These are phyloP conservation scores for Drosophila niveifrons DNA, from an alignment of 2,888 invertebrate species.

Conservation along the genomic window DNA sequence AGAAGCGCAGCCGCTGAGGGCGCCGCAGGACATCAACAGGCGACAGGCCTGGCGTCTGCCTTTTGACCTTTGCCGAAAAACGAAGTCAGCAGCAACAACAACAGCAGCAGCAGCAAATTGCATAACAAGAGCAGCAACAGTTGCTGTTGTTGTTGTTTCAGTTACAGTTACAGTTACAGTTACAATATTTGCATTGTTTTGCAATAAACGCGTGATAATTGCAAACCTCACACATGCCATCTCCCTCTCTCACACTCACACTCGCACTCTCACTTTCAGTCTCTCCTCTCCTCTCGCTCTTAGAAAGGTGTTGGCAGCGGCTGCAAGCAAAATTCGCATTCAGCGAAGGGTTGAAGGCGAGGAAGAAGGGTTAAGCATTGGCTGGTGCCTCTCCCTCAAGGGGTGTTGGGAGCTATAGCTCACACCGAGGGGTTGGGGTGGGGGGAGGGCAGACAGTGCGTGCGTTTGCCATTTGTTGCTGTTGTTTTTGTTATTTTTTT, in stretches of 20 bases:
- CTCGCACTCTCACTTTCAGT: slow-evolving; percentile 18
- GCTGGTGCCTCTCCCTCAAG: background rate
- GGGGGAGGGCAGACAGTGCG: slow-evolving; percentile 43
- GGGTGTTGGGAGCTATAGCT: background rate
- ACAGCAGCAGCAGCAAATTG: slow-evolving; percentile 36
- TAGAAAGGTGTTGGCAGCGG: slow-evolving; percentile 46
- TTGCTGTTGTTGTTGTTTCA: slow-evolving; percentile 30
- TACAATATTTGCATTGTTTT: slow-evolving; percentile 77
- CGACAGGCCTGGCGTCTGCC: slow-evolving; percentile 24
- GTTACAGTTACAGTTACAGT: slow-evolving; percentile 38
- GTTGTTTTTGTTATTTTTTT: slow-evolving; percentile 19
- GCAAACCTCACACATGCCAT: slow-evolving; percentile 50
- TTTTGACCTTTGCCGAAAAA: slow-evolving; percentile 67
- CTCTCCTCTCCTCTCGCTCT: slow-evolving; percentile 5
- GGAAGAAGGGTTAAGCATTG: slow-evolving; percentile 48
- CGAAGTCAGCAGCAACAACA: slow-evolving; percentile 21
- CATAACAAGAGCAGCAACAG: slow-evolving; percentile 43
- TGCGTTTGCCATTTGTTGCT: slow-evolving; percentile 58
- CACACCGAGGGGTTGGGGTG: background rate
- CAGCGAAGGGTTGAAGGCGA: slow-evolving; percentile 1
- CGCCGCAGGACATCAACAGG: slow-evolving; percentile 59
- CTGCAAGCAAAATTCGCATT: background rate
- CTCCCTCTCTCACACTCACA: slow-evolving; percentile 20
- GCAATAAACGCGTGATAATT: slow-evolving; percentile 79
- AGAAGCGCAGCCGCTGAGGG: slow-evolving; percentile 48